phyloP scores from a whole-genome alignment of 2,113 vertebrate genomes.

The Erythrocebus patas region DNA sequence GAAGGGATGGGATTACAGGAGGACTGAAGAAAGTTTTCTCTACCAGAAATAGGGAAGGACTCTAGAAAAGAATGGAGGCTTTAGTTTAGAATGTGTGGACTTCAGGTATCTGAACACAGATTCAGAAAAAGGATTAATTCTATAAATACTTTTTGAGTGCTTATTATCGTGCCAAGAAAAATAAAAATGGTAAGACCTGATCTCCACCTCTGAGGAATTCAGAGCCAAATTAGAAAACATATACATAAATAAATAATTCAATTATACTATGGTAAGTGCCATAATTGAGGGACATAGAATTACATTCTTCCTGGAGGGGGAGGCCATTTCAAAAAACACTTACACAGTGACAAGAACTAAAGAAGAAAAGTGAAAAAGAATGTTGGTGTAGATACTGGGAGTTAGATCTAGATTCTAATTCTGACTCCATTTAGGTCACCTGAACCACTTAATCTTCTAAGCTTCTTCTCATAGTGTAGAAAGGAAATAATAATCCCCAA shows the following conservation, averaged over 20 bases:
- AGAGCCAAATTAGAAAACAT: neutral
- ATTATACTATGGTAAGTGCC: neutral
- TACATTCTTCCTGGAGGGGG: neutral
- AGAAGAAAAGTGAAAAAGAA: slow-evolving; percentile 16
- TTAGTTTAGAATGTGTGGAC: neutral
- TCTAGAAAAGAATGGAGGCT: neutral
- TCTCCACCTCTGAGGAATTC: neutral
- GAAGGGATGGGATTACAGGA: neutral
- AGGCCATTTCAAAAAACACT: slow-evolving; percentile 9
- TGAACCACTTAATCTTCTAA: neutral
- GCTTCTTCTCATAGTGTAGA: neutral
- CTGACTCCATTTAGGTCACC: neutral
- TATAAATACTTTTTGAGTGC: neutral
- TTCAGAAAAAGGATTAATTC: neutral
- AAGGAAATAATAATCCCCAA: neutral
- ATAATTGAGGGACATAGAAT: neutral
- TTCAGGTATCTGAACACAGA: neutral
- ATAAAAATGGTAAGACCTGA: slow-evolving; percentile 10
- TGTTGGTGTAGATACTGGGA: neutral
- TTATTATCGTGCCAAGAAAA: neutral
- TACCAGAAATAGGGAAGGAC: neutral
- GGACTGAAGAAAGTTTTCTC: neutral
- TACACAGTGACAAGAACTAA: neutral
- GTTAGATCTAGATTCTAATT: neutral
- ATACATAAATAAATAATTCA: neutral